Percentiles rank a stretch among this genome's conserved stretches.
Evolutionary conservation across 2,888 invertebrate genomes (phyloP).

Genomic region (Yponomeuta sedellus): DNA sequence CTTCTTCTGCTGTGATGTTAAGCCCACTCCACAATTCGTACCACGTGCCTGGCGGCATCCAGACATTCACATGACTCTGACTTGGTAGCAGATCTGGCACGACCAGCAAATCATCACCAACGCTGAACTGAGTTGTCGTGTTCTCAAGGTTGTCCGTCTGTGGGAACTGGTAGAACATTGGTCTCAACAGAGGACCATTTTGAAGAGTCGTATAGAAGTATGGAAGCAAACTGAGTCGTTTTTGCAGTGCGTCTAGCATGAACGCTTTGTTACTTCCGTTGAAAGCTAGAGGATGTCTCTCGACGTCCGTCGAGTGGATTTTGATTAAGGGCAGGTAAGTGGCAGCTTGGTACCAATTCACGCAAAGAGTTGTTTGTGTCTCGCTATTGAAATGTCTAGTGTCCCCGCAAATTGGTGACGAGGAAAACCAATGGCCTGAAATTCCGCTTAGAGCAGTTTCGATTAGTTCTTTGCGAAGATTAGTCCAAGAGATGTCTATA

Average conservation of each 20-base stretch:
- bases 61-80: conserved; percentile 60
- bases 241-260: conserved; percentile 59
- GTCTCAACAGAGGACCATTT: conserved; percentile 74
- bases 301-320: conserved; percentile 56
- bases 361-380: conserved; percentile 69
- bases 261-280: conserved; percentile 51
- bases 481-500: conserved; percentile 75
- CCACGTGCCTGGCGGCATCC: conserved; percentile 73
- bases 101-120: conserved; percentile 77
- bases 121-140: conserved; percentile 76
- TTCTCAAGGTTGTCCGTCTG: conserved; percentile 53
- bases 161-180: conserved; percentile 80
- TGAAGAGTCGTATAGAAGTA: conserved; percentile 76
- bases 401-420: conserved; percentile 77
- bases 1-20: conserved; percentile 41
- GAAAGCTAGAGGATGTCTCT: conserved; percentile 65
- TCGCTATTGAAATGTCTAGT: conserved; percentile 50
- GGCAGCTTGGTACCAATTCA: conserved; percentile 82
- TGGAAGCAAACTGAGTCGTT: conserved; percentile 71
- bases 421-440: conserved; percentile 67
- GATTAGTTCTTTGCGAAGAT: conserved; percentile 66
- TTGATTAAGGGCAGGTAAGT: conserved; percentile 79
- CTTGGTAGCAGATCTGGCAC: conserved; percentile 74
- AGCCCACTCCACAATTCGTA: conserved; percentile 76
- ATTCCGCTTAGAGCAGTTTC: conserved; percentile 67